Evolutionary conservation across 2,113 vertebrate genomes (phyloP), one percentile per base, ranked within the genome.

Genomic region (Tachycineta bicolor): DNA sequence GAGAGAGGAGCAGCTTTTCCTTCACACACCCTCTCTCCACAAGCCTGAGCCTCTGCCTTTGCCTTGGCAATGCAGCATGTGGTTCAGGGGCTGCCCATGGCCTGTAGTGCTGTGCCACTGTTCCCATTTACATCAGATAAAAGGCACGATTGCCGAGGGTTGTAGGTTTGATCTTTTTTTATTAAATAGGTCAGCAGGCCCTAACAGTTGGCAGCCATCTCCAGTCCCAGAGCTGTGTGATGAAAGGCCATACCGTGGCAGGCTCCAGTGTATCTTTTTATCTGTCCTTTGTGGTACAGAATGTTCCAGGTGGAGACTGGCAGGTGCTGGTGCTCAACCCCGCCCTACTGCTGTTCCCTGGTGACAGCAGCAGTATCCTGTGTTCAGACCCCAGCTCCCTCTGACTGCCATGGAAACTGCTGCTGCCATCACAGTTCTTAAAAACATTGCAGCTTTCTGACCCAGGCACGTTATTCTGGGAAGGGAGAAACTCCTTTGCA

Each of bases 201-300:
- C 85, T 58, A 77, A 46, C n/a, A 87, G 39, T 83, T 93, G 96
- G 90, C 96, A 94, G 62, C n/a, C 41, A 52, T 49, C 44, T 90
- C 44, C 80, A 55, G 5, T 37, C 28, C 3, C 3, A 81, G 83
- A 94, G 79, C 73, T 87, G 73, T 39, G 85, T 92, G 96, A 94
- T 93, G 96, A 96, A 96, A 96, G 65, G 83, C 86, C 47, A 2
- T 34, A 88, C 88, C 82, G 86, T 67, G 85, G 85, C 53, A 94
- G 85, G 94, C 93, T 95, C 94, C 92, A 69, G 46, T 60, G 53
- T 95, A 94, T 96, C 92, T 94, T 82, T 97, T 82, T 44, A 95
- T 96, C 96, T 92, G 92, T 70, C 83, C 88, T 94, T 5, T 90
- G 76, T 92, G 88, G 94, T 95, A 90, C 73, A 1, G 79, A 90